These are phyloP conservation scores for Ostrea denselamellosa DNA, from an alignment of 1,140 invertebrate genomes.

Conservation along the genomic window DNA sequence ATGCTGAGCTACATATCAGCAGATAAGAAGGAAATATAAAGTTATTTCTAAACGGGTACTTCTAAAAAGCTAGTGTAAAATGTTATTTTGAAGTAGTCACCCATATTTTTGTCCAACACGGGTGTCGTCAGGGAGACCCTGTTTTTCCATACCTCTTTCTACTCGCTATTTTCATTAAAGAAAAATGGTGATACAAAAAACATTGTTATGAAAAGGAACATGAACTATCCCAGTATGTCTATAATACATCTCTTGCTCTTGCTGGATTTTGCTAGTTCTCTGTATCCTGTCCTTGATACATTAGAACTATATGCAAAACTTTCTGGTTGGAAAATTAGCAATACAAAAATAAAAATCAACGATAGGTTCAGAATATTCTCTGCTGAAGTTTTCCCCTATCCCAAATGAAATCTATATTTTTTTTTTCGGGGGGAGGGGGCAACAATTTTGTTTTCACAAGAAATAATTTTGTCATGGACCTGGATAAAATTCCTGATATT, in stretches of 20 bases:
- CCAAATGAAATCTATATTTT: neutral
- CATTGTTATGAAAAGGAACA: neutral
- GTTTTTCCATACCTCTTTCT: neutral
- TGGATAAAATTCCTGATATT: too few species aligned
- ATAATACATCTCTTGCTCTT: neutral
- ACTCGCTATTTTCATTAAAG: neutral
- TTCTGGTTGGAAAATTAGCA: neutral
- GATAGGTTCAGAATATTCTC: neutral
- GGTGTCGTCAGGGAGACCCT: neutral
- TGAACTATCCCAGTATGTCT: neutral
- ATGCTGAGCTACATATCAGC: too few species aligned
- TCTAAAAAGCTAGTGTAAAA: too few species aligned
- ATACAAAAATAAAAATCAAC: neutral
- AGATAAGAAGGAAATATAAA: too few species aligned
- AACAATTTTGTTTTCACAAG: too few species aligned
- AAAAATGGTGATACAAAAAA: neutral
- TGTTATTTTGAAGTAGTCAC: too few species aligned
- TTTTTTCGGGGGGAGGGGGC: too few species aligned
- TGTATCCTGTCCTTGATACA: neutral
- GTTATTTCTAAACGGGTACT: too few species aligned
- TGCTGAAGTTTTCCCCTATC: neutral
- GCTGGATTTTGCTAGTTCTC: neutral
- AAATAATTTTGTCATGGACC: too few species aligned
- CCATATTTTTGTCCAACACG: neutral
- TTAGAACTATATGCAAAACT: neutral